phyloP scores from a whole-genome alignment of 2,888 invertebrate species.

The Drosophila dives region DNA sequence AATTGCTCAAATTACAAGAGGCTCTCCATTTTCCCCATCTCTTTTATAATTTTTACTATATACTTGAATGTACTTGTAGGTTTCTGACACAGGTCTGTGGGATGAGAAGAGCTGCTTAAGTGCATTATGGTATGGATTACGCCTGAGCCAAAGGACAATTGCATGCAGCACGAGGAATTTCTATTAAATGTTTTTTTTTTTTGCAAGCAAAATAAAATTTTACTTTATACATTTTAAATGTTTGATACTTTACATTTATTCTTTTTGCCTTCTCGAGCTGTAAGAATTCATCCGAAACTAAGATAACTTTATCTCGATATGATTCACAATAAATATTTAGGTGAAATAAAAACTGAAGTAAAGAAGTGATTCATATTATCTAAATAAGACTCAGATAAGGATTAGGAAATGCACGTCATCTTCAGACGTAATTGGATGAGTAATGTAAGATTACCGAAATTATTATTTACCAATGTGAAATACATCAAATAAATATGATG shows the following conservation, averaged over 20 bases:
- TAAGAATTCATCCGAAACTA: neutral
- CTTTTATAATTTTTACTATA: slow-evolving; percentile 9
- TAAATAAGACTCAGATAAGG: slow-evolving; percentile 32
- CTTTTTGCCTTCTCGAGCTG: neutral
- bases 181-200: neutral
- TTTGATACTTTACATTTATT: neutral
- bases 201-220: neutral
- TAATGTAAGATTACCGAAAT: slow-evolving; percentile 11
- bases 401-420: slow-evolving; percentile 18
- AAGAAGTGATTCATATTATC: slow-evolving; percentile 7
- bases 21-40: slow-evolving; percentile 17
- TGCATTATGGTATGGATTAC: slow-evolving; percentile 72
- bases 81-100: slow-evolving; percentile 46
- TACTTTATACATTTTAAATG: neutral
- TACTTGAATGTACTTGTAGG: slow-evolving; percentile 21
- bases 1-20: slow-evolving; percentile 76
- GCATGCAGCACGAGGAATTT: neutral
- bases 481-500: too few species aligned
- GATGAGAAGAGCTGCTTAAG: slow-evolving; percentile 54
- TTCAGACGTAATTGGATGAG: slow-evolving; percentile 10
- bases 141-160: slow-evolving; percentile 21
- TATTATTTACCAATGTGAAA: neutral
- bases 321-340: slow-evolving; percentile 20
- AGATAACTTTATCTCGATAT: slow-evolving; percentile 20
- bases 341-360: slow-evolving; percentile 9